Conservation (phyloP, 2,888 invertebrate genomes). For the Cephalotes varians region DNA sequence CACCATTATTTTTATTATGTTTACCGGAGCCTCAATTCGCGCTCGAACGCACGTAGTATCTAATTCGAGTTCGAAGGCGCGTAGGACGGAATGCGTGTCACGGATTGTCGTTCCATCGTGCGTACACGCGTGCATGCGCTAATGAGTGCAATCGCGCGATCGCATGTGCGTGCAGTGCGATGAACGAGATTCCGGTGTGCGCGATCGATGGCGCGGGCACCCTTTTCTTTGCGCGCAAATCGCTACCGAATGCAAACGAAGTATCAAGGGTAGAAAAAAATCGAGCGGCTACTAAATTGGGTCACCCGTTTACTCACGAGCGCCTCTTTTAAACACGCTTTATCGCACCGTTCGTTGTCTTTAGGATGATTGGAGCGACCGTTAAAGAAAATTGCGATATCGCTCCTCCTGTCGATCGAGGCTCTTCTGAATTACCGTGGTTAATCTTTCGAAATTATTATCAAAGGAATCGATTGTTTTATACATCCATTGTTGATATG, state of each 20-base stretch:
- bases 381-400: neutral
- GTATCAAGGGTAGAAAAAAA: slow-evolving; percentile 65
- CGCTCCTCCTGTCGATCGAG: neutral
- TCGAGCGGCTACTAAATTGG: slow-evolving; percentile 63
- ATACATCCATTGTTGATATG: neutral
- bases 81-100: neutral
- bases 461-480: neutral
- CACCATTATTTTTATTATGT: neutral
- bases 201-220: slow-evolving; percentile 15
- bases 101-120: neutral
- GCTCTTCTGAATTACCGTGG: neutral
- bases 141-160: slow-evolving; percentile 14
- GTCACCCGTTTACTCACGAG: slow-evolving; percentile 58
- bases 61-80: slow-evolving; percentile 7
- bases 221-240: slow-evolving; percentile 22
- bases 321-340: slow-evolving; percentile 4
- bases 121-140: slow-evolving; percentile 14
- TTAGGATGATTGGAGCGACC: slow-evolving; percentile 14
- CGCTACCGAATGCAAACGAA: slow-evolving; percentile 64
- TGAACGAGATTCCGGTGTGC: slow-evolving; percentile 29
- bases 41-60: neutral
- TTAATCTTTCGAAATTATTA: neutral
- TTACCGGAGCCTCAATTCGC: neutral
- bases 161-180: slow-evolving; percentile 19
- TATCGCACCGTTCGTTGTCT: slow-evolving; percentile 13